Conservation (phyloP, 2,113 vertebrate genomes). For the Erythrolamprus reginae region DNA sequence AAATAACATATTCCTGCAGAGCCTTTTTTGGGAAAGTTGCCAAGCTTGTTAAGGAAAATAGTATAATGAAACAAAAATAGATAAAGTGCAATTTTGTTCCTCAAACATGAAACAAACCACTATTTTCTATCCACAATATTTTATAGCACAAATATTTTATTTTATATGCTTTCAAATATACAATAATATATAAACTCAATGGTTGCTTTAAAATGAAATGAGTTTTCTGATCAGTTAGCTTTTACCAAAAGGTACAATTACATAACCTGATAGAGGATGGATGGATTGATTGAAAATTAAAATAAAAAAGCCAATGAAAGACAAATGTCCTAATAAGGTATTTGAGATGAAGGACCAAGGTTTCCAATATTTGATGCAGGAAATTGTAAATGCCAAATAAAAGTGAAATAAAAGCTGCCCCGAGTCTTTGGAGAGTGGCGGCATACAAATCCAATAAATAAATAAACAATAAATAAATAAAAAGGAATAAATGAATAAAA, state of each 20-base stretch:
- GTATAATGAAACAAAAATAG: conserved; percentile 51
- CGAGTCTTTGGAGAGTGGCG: no score
- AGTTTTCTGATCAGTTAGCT: conserved; percentile 70
- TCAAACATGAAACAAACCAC: conserved; percentile 35
- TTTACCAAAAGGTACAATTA: conserved; percentile 68
- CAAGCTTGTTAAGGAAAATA: conserved; percentile 57
- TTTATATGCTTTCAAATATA: conserved; percentile 67
- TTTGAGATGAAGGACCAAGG: conserved; percentile 51
- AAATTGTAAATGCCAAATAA: conserved; percentile 37
- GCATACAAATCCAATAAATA: no score
- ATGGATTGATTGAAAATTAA: conserved; percentile 37
- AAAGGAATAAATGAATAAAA: neutral
- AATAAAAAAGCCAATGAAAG: conserved; percentile 6
- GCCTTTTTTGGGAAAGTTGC: conserved; percentile 54
- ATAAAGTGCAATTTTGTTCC: conserved; percentile 49
- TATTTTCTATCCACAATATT: conserved; percentile 59
- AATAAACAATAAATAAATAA: no score
- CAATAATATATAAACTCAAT: conserved; percentile 68
- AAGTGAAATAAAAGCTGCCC: no score
- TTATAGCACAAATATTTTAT: conserved; percentile 64
- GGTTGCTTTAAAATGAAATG: conserved; percentile 70
- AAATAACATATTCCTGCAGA: conserved; percentile 49
- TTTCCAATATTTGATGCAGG: conserved; percentile 56
- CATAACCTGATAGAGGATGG: conserved; percentile 54
- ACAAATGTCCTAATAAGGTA: conserved; percentile 56